Percentiles rank a stretch among this genome's conserved stretches.
These are phyloP conservation scores for Melanostoma mellinum DNA, from an alignment of 2,888 invertebrate species.

Conservation along the genomic window DNA sequence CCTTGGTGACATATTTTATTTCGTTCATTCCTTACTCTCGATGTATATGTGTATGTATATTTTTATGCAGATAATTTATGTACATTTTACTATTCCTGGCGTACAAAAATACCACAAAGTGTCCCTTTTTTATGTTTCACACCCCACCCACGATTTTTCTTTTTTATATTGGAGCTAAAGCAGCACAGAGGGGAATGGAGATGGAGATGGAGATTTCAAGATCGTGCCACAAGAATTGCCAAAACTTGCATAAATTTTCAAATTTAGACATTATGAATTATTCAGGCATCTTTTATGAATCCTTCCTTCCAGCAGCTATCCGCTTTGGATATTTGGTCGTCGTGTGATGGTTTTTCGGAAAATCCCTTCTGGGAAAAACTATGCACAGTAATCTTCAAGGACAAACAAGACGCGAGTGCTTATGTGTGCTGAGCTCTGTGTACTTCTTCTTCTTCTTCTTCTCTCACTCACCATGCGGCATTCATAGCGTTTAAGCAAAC, in stretches of 20 bases:
- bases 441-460: constrained; percentile 7
- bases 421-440: not conserved
- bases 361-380: constrained; percentile 14
- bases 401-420: constrained; percentile 49
- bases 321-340: constrained; percentile 56
- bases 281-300: constrained; percentile 70
- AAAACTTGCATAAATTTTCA: constrained; percentile 70
- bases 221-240: constrained; percentile 50
- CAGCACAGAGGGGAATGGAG: constrained; percentile 21
- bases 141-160: constrained; percentile 2
- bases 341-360: constrained; percentile 27
- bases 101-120: constrained; percentile 44
- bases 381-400: constrained; percentile 46
- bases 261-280: constrained; percentile 72
- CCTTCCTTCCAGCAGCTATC: constrained; percentile 49
- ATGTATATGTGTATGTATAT: constrained; percentile 28
- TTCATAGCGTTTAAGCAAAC: constrained; percentile 54
- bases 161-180: constrained; percentile 31
- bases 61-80: constrained; percentile 68
- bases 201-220: constrained; percentile 35
- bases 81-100: constrained; percentile 66
- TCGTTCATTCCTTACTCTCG: constrained; percentile 25
- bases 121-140: constrained; percentile 41
- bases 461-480: constrained; percentile 1
- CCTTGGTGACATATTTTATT: constrained; percentile 65